A percentile compares a stretch with the other conserved stretches of the same genome.
phyloP scores from a whole-genome alignment of 2,113 vertebrate genomes.

The Globicephala melas region DNA sequence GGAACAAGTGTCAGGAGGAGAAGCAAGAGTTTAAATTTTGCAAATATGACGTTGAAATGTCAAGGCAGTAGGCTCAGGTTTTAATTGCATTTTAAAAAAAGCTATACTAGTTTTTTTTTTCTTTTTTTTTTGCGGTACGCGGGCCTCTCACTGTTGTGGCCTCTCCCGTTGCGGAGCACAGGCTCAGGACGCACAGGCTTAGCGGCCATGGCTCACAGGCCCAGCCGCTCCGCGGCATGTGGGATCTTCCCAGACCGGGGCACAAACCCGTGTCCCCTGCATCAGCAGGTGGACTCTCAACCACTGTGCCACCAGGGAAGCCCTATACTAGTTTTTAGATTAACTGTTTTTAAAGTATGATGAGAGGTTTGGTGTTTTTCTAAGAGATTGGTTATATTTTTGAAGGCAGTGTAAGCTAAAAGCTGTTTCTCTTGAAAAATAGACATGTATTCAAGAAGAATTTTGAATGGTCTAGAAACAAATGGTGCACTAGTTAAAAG shows the following conservation, averaged over 20 bases:
- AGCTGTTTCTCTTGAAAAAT: neutral
- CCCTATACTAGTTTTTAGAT: neutral
- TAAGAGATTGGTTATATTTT: constrained; percentile 16
- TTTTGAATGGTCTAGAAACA: constrained; percentile 22
- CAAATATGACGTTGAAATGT: neutral
- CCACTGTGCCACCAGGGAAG: no score
- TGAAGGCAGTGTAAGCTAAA: neutral
- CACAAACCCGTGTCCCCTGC: no score
- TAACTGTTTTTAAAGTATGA: neutral
- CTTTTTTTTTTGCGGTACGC: no score
- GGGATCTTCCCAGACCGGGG: no score
- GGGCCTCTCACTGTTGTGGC: no score
- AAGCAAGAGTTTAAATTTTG: neutral
- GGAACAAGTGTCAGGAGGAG: neutral
- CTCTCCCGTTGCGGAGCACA: no score
- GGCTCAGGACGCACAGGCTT: no score
- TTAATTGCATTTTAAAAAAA: neutral
- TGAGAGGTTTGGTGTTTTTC: constrained; percentile 23
- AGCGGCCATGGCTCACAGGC: no score
- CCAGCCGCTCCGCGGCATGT: no score
- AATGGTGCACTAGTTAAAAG: neutral
- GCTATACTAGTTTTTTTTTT: neutral
- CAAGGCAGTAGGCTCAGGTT: neutral
- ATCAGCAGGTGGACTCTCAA: no score
- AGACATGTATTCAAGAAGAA: neutral